These are phyloP conservation scores for Todiramphus chloris DNA, from an alignment of 2,113 vertebrate species.

Conservation along the genomic window DNA sequence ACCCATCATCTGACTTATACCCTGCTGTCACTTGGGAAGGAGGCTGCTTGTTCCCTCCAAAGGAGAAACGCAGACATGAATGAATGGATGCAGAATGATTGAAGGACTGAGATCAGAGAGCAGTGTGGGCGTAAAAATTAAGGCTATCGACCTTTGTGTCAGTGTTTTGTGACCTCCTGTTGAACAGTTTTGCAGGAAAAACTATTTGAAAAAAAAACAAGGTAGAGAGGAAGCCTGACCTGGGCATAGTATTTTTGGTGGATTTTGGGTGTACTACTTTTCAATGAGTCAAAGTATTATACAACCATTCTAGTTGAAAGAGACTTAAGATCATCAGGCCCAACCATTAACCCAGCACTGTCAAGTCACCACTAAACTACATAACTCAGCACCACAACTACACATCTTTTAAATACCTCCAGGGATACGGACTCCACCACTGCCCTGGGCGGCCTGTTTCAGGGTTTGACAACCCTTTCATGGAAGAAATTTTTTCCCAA, in stretches of 20 bases:
- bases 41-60: not conserved
- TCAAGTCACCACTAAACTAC: too few relatives aligned
- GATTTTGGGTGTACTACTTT: not conserved
- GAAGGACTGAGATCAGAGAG: not conserved
- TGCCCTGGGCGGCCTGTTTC: too few relatives aligned
- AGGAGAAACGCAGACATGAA: not conserved
- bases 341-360: too few relatives aligned
- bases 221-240: not conserved
- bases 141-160: rapidly evolving
- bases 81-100: not conserved
- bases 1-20: not conserved
- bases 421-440: too few relatives aligned
- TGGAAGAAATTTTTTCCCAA: too few relatives aligned
- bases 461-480: too few relatives aligned
- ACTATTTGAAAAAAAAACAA: not conserved
- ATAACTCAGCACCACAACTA: too few relatives aligned
- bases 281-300: not conserved
- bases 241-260: not conserved
- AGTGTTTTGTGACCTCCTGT: not conserved
- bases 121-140: rapidly evolving
- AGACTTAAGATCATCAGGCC: too few relatives aligned
- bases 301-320: too few relatives aligned
- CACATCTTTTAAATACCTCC: too few relatives aligned
- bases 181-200: not conserved
- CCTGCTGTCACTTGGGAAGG: not conserved